These are phyloP conservation scores for Polyploca ridens DNA, from an alignment of 2,888 invertebrate species.

Conservation along the genomic window DNA sequence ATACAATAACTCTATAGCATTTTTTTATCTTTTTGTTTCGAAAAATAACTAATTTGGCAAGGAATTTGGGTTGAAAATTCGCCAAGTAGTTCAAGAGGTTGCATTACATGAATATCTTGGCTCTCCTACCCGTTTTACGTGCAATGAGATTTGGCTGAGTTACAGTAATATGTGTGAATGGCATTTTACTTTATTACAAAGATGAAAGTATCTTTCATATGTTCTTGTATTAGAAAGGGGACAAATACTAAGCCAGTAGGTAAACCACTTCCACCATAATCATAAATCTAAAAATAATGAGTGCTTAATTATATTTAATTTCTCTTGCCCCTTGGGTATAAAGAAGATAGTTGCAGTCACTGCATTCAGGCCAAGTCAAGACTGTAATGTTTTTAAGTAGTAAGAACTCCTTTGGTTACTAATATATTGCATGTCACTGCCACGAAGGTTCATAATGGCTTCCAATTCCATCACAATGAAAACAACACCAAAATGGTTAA, in stretches of 20 bases:
- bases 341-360: background rate
- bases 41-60: background rate
- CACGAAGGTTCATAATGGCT: too few relatives aligned
- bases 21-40: background rate
- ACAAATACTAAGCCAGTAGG: background rate
- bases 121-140: background rate
- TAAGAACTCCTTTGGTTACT: too few relatives aligned
- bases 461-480: background rate
- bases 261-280: background rate
- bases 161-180: background rate
- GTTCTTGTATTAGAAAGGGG: background rate
- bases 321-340: background rate
- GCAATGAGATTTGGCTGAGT: background rate
- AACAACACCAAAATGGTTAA: background rate
- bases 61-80: background rate
- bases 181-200: background rate
- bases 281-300: background rate
- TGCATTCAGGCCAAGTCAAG: too few relatives aligned
- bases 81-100: constrained; percentile 5
- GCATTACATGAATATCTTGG: background rate
- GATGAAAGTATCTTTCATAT: background rate
- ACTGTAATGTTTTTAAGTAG: too few relatives aligned
- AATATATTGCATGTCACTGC: too few relatives aligned
- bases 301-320: background rate
- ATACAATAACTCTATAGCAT: background rate